Evolutionary conservation across 2,797 vertebrate genomes (phyloP), one percentile per base, ranked within the genome.

Genomic region (Xyrichtys novacula): DNA sequence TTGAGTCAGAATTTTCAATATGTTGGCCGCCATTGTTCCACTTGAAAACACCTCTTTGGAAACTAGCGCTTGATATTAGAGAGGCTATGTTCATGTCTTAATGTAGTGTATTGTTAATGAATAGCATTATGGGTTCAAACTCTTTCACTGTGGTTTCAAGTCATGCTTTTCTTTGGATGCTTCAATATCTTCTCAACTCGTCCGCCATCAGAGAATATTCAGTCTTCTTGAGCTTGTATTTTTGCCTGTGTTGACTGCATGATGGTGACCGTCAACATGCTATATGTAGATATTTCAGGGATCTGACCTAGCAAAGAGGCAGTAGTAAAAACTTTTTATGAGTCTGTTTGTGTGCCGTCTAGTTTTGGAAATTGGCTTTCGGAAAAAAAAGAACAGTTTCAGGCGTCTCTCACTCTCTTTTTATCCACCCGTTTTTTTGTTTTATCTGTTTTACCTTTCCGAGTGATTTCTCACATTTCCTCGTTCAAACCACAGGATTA

Each of bases 301-400:
- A 55, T 58, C 31, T 20, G 20, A 72, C 29, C 4, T 46, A 22
- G 40, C 26, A 61, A 19, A 65, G 23, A 40, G 28, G 52, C 39
- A 16, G 48, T 9, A 36, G 32, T 82, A 64, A 79, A 72, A 63
- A 44, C 14, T n/a, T 9, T 84, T 84, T 64, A 77, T 46, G 2
- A 53, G 28, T 17, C 44, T 86, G 73, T 87, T 85, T 84, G 73
- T 74, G 42, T 66, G 25, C 23, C 65, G 75, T 72, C 55, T 25
- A 44, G 19, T 79, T 81, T 43, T 64, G 44, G 20, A 80, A 71
- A 76, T n/a, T 76, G 42, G 42, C 46, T 50, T 44, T 53, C 19
- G 14, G 44, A 23, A n/a, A 16, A 46, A 50, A 17, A 70, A 6
- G 3, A 71, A 28, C 14, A 71, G 23, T 9, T 54, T 7, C 23